Percentiles rank a stretch among this genome's conserved stretches.
Conservation (phyloP, 2,797 vertebrate species). For the Sebastes hubbsi region DNA sequence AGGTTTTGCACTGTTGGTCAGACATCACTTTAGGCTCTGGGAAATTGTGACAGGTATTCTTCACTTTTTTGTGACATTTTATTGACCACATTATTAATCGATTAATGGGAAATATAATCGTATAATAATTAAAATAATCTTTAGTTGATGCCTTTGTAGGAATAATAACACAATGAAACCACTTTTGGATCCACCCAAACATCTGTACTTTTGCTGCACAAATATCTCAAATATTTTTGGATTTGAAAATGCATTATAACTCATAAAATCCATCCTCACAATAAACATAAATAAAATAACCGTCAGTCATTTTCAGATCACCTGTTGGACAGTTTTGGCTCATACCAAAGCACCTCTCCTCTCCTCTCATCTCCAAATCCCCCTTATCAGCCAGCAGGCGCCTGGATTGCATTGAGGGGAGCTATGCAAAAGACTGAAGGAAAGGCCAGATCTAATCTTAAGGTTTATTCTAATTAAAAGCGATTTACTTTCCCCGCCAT, state of each 20-base stretch:
- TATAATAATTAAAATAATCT: not conserved
- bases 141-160: not conserved
- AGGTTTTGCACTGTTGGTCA: not conserved
- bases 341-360: slow-evolving; percentile 54
- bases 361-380: slow-evolving; percentile 62
- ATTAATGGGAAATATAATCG: not conserved
- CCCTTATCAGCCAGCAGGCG: slow-evolving; percentile 74
- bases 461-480: slow-evolving; percentile 85
- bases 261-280: not conserved
- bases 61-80: not conserved
- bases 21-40: not conserved
- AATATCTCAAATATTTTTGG: not conserved
- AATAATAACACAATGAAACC: not conserved
- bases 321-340: slow-evolving; percentile 66
- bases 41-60: not conserved
- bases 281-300: not conserved
- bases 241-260: not conserved
- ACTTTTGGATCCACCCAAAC: not conserved
- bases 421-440: slow-evolving; percentile 70
- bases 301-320: slow-evolving; percentile 45
- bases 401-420: slow-evolving; percentile 56
- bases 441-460: slow-evolving; percentile 78
- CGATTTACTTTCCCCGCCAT: slow-evolving; percentile 72
- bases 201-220: not conserved
- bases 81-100: not conserved